phyloP scores from a whole-genome alignment of 2,888 invertebrate species.

The Griposia aprilina region DNA sequence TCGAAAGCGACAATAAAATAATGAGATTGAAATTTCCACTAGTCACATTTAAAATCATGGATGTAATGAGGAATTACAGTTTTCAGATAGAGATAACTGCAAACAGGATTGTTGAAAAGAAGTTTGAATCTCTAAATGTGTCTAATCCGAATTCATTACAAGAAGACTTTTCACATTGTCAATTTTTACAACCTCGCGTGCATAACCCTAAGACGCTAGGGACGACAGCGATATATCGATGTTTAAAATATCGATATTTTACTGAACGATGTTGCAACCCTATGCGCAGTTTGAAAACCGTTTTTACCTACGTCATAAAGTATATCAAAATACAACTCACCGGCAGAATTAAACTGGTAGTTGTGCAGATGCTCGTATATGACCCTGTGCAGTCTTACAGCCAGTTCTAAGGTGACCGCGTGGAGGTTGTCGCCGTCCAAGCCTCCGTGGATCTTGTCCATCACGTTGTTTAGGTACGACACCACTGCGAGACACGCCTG shows the following conservation, averaged over 20 bases:
- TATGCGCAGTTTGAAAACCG: not conserved
- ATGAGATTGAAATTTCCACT: not conserved
- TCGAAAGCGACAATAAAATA: not conserved
- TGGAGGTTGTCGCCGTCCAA: constrained; percentile 98
- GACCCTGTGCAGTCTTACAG: constrained; percentile 97
- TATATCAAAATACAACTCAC: constrained; percentile 81
- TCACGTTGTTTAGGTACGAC: constrained; percentile 94
- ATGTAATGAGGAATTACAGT: not conserved
- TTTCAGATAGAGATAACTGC: not conserved
- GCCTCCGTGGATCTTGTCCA: constrained; percentile 94
- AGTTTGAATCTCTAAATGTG: not conserved
- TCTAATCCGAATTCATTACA: not conserved
- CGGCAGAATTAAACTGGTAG: constrained; percentile 98
- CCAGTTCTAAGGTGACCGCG: constrained; percentile 96
- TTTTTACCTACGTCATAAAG: not conserved
- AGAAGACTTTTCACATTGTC: not conserved
- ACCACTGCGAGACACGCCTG: constrained; percentile 96
- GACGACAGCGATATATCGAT: not conserved
- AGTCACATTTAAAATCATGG: not conserved
- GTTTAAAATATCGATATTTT: not conserved
- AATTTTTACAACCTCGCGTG: not conserved
- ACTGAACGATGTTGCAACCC: not conserved
- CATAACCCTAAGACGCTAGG: not conserved
- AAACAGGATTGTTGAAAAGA: not conserved
- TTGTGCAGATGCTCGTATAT: constrained; percentile 98